Evolutionary conservation across 2,888 invertebrate species (phyloP).

Genomic region (Auanema sp.): DNA sequence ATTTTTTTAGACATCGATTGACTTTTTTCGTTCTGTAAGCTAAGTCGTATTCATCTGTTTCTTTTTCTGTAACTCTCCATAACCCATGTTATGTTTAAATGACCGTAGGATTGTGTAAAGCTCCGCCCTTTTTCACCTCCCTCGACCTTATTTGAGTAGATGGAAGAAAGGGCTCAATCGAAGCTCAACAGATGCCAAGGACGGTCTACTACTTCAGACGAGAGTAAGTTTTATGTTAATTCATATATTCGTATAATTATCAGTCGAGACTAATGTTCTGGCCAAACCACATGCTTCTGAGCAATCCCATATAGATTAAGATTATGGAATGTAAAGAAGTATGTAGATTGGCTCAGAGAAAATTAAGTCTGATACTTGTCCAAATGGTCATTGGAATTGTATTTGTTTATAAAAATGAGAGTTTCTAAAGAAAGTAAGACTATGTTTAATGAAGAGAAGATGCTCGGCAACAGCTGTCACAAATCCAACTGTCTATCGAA

Average conservation of each 20-base stretch:
- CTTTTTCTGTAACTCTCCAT: not conserved
- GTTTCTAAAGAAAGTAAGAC: no score
- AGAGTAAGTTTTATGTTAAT: not conserved
- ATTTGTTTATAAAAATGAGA: no score
- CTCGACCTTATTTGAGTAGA: no score
- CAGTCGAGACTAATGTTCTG: not conserved
- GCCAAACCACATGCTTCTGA: conserved; percentile 48
- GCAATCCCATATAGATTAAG: conserved; percentile 41
- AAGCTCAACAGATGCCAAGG: no score
- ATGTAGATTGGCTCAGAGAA: conserved; percentile 38
- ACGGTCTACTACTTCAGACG: no score
- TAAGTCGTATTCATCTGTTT: not conserved
- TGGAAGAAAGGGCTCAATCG: no score
- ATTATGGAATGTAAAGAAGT: conserved; percentile 59
- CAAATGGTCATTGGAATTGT: no score
- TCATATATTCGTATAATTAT: not conserved
- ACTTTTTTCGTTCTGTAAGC: not conserved
- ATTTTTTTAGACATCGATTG: not conserved
- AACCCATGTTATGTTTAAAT: not conserved
- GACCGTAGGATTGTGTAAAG: not conserved
- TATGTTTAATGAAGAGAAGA: no score
- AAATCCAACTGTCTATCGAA: no score
- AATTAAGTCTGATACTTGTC: no score
- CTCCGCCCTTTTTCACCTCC: no score
- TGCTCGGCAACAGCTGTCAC: no score